Evolutionary conservation across 2,888 invertebrate genomes (phyloP), one percentile per base, ranked within the genome.

Genomic region (Sinhomidia bicolor): DNA sequence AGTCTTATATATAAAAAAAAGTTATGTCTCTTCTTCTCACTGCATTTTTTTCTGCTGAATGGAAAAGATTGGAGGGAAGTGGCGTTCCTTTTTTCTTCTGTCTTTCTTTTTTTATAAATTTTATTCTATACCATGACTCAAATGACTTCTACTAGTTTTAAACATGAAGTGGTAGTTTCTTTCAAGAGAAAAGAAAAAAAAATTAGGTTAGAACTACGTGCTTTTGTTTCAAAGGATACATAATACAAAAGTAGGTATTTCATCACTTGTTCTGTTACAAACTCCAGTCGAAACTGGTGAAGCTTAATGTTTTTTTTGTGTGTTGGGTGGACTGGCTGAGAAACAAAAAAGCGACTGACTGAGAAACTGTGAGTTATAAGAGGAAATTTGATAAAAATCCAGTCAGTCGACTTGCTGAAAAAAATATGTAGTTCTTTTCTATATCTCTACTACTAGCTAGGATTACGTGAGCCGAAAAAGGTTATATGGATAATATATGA

Each of bases 301-400:
- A 68, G 68, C 41, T 32, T 32, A 68, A 36, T 68, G 68, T 5
- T 68, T 32, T n/a, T n/a, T n/a, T n/a, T n/a, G n/a, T 68, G n/a
- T 68, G 36, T 36, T 17, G 17, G 41, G 68, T n/a, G 17, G 68
- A 17, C 68, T 68, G 1, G 20, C 23, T 23, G 57, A 23, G 9
- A 26, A 57, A 23, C 57, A 57, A 57, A 57, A 57, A 57, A 57
- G 29, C 26, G 62, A 29, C 14, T 29, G 12, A 29, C 14, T 62
- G 62, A 62, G 26, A 12, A 62, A 62, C 62, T 62, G 62, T 29
- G 68, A 68, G 68, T 68, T 68, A 17, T 41, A 68, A 17, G 7
- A 68, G 68, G 32, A 68, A 68, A 68, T 68, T 68, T 36, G 68
- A 68, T 68, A 68, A 68, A 68, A 68, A 68, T 68, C 68, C 68